phyloP scores from a whole-genome alignment of 2,888 invertebrate species.

The Allacma fusca region DNA sequence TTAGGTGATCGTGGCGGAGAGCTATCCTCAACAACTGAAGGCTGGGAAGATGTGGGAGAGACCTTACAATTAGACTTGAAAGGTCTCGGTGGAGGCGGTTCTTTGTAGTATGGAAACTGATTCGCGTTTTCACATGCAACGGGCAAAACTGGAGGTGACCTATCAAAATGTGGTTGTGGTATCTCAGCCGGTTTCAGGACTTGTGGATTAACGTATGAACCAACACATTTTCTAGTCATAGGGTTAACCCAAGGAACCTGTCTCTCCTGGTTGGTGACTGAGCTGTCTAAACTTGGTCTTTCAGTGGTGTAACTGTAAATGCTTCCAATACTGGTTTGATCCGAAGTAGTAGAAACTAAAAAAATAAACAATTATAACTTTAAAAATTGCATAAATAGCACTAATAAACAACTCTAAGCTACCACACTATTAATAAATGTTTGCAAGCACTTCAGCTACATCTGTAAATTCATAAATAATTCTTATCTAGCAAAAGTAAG shows the following conservation, averaged over 20 bases:
- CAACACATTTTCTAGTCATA: conserved; percentile 19
- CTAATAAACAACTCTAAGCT: too few relatives aligned
- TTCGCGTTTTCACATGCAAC: not conserved
- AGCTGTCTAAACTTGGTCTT: conserved; percentile 37
- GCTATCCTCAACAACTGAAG: not conserved
- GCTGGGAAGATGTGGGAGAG: not conserved
- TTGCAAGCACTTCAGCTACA: too few relatives aligned
- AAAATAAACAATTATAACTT: too few relatives aligned
- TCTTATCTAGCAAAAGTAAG: too few relatives aligned
- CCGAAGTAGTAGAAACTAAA: conserved; percentile 26
- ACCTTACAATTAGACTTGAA: conserved; percentile 14
- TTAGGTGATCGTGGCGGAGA: not conserved
- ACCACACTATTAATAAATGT: too few relatives aligned
- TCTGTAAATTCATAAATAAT: too few relatives aligned
- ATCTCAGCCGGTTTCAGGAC: too few relatives aligned
- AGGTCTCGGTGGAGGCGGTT: conserved; percentile 53
- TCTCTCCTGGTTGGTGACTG: conserved; percentile 24
- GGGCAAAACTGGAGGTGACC: not conserved
- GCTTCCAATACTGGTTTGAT: conserved; percentile 45
- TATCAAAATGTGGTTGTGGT: not conserved
- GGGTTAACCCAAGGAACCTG: conserved; percentile 25
- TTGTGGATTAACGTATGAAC: conserved; percentile 18
- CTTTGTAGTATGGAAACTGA: conserved; percentile 36
- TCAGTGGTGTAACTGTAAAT: conserved; percentile 28
- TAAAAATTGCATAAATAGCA: too few relatives aligned